These are phyloP conservation scores for Lasioglossum villosulum DNA, from an alignment of 2,888 invertebrate species.

Conservation along the genomic window DNA sequence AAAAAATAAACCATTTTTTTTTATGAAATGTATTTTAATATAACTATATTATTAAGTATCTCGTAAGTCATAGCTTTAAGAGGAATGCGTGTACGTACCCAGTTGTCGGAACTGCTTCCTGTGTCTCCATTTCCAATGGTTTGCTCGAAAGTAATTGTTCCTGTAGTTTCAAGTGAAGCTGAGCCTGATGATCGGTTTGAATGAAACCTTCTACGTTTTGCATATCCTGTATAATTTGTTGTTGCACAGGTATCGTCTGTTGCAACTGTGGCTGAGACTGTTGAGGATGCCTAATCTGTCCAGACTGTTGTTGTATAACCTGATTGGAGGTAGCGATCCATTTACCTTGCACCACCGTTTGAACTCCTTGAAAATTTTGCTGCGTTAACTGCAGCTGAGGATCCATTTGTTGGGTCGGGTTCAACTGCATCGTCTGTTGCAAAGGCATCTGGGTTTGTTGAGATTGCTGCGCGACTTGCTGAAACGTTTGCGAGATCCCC, in stretches of 20 bases:
- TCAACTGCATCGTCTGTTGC: constrained; percentile 62
- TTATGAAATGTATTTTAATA: too few species aligned
- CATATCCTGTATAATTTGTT: constrained; percentile 60
- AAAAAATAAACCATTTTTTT: too few species aligned
- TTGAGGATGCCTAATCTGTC: constrained; percentile 64
- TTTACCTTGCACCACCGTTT: constrained; percentile 62
- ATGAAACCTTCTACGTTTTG: constrained; percentile 56
- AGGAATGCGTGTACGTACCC: constrained; percentile 68
- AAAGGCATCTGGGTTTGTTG: constrained; percentile 63
- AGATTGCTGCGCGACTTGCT: constrained; percentile 63
- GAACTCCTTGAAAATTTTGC: constrained; percentile 58
- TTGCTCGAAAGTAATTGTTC: constrained; percentile 73
- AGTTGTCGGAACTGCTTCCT: constrained; percentile 71
- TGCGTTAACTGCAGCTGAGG: constrained; percentile 63
- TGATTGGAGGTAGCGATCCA: constrained; percentile 63
- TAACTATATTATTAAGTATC: too few species aligned
- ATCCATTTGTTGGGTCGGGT: constrained; percentile 59
- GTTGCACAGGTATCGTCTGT: constrained; percentile 59
- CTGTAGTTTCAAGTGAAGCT: constrained; percentile 76
- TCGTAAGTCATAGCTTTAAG: too few species aligned
- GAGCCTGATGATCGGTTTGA: constrained; percentile 72
- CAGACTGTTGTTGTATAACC: constrained; percentile 68
- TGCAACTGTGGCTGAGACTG: constrained; percentile 66
- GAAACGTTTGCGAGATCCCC: constrained; percentile 69
- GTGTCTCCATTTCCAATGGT: constrained; percentile 69